Base-by-base conservation (phyloP, 2,797 vertebrate genomes). In the Sebastes cheni region DNA sequence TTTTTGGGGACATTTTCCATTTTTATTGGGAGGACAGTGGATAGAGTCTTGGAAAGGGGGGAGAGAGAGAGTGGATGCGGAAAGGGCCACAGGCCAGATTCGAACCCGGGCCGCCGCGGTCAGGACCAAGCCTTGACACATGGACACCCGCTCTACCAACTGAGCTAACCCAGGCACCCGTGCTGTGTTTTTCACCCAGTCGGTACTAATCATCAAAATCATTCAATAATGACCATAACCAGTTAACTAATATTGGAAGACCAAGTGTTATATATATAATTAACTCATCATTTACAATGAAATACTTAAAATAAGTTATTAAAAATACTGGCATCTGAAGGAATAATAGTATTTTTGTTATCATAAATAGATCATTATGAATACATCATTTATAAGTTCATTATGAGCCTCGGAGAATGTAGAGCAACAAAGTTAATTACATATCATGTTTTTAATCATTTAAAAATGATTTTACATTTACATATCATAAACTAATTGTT, bases 231-330 rank as follows among this genome's bases (percentile, higher is more conserved):
- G 32, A 77, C 67, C 66, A 86, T 80, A 71, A 46, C 20, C 20
- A 74, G 70, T 85, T 80, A 81, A 83, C 66, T 86, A 72, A 82
- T 73, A 79, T 30, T 56, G 10, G 54, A 66, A 82, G 27, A 73
- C 34, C 46, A 81, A 82, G 64, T 80, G 66, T 87, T 81, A 69
- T 70, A 16, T 42, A 42, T 16, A 42, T 77, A 77, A 92, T 84
- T 78, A 72, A 80, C 23, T 75, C 62, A 81, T 86, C 61, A 32
- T 81, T 87, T 72, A 83, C 78, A 67, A 77, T 82, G 66, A 75
- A 71, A 79, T 58, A 56, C 72, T 77, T 70, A 46, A 77, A 80
- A 67, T 14, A 64, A 75, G 70, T 85, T 82, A 59, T 84, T 62
- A 61, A 83, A n/a, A 86, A 85, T 64, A 78, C 65, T 86, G 74